phyloP scores from a whole-genome alignment of 2,113 vertebrate species.

The Corydoras sp. region DNA sequence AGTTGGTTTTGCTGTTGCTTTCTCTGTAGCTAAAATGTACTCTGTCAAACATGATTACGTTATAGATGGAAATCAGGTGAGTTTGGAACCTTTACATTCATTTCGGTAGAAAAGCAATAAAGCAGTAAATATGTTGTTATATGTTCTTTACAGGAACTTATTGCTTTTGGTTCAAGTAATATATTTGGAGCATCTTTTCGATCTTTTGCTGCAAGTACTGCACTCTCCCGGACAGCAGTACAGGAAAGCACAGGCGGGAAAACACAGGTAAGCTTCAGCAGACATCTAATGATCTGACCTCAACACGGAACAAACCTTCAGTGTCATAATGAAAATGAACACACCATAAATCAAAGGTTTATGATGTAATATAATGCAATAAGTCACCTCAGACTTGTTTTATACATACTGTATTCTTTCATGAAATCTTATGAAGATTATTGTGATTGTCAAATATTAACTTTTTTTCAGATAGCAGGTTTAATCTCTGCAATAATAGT shows the following conservation, averaged over 20 bases:
- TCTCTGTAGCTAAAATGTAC: slow-evolving; percentile 90
- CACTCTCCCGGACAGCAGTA: slow-evolving; percentile 86
- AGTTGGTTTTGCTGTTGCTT: slow-evolving; percentile 86
- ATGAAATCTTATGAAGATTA: no score
- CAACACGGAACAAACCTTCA: no score
- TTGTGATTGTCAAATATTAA: no score
- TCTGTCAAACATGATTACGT: slow-evolving; percentile 88
- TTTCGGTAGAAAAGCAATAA: no score
- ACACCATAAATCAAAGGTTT: no score
- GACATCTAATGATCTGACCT: no score
- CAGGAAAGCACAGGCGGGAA: slow-evolving; percentile 96
- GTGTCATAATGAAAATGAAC: no score
- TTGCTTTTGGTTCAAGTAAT: slow-evolving; percentile 88
- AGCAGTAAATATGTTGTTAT: no score
- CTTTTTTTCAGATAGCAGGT: neutral
- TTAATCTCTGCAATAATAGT: neutral
- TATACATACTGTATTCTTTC: no score
- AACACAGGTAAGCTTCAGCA: slow-evolving; percentile 76
- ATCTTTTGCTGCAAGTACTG: slow-evolving; percentile 83
- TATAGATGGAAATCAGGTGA: slow-evolving; percentile 86
- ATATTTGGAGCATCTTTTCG: slow-evolving; percentile 81
- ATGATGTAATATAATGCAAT: no score
- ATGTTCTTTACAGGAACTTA: slow-evolving; percentile 73
- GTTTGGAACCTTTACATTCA: neutral
- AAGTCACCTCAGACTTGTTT: no score